phyloP scores from a whole-genome alignment of 1,140 invertebrate species.

The Drosophila obscura region DNA sequence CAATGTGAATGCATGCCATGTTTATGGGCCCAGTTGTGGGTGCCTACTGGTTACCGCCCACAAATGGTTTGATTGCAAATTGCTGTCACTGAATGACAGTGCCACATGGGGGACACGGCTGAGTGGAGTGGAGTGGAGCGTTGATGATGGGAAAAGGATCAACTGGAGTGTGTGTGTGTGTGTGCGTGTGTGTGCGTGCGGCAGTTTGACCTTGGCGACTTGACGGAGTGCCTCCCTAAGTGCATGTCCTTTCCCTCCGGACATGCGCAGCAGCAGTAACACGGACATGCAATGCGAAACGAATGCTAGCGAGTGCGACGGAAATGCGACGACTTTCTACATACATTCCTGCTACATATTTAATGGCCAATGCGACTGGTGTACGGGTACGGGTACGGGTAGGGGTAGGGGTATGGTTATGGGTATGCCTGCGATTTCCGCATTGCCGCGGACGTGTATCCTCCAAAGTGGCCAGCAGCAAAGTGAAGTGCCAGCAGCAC shows the following conservation, averaged over 20 bases:
- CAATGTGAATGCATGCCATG: constrained; percentile 77
- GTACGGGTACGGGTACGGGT: too few relatives aligned
- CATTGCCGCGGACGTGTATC: constrained; percentile 25
- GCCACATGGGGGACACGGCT: constrained; percentile 64
- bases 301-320: constrained; percentile 58
- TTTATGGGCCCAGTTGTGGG: constrained; percentile 67
- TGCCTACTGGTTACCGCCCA: constrained; percentile 30
- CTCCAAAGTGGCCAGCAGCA: constrained; percentile 30
- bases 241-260: constrained; percentile 11
- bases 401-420: not conserved
- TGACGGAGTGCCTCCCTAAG: constrained; percentile 9
- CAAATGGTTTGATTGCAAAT: constrained; percentile 79
- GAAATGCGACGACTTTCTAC: constrained; percentile 64
- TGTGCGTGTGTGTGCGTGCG: not conserved
- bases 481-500: constrained; percentile 24
- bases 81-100: constrained; percentile 75
- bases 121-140: too few relatives aligned
- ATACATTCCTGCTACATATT: constrained; percentile 60
- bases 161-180: constrained; percentile 24
- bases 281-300: constrained; percentile 52
- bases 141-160: constrained; percentile 24
- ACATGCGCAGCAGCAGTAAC: constrained; percentile 12
- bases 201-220: constrained; percentile 55
- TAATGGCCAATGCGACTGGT: constrained; percentile 57
- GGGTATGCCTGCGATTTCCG: constrained; percentile 54